Conservation (phyloP, 2,888 invertebrate genomes). For the Plagiodera versicolora region DNA sequence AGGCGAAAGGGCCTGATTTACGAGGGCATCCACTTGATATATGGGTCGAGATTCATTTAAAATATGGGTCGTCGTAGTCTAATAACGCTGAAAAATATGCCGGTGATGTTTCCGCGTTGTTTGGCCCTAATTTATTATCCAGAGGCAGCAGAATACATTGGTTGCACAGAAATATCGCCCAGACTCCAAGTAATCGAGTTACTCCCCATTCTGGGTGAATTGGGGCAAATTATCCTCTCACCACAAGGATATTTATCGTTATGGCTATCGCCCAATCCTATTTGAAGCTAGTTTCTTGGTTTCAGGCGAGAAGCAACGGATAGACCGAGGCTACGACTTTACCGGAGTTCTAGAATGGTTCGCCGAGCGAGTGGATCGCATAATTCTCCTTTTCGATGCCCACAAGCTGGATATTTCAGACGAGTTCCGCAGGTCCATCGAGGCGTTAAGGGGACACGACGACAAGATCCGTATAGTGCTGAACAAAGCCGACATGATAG, state of each 20-base stretch:
- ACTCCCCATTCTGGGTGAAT: background rate
- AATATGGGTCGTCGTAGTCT: constrained; percentile 30
- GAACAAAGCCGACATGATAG: constrained; percentile 99
- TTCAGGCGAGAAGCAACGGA: constrained; percentile 94
- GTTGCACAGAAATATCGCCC: background rate
- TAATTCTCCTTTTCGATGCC: constrained; percentile 95
- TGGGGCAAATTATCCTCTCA: background rate
- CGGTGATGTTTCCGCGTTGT: constrained; percentile 13
- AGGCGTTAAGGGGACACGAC: constrained; percentile 92
- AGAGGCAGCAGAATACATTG: background rate
- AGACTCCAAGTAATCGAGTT: background rate
- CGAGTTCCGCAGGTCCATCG: constrained; percentile 95
- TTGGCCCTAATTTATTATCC: constrained; percentile 18
- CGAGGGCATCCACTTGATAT: constrained; percentile 28
- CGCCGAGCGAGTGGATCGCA: constrained; percentile 96
- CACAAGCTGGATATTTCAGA: constrained; percentile 99
- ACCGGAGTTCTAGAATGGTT: constrained; percentile 99
- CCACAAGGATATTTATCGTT: too few species aligned
- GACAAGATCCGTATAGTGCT: constrained; percentile 97
- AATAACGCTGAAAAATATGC: constrained; percentile 30
- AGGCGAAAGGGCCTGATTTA: constrained; percentile 26
- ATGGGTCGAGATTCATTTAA: constrained; percentile 31
- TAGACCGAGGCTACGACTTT: constrained; percentile 93
- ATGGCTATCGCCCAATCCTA: too few species aligned
- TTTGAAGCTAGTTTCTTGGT: background rate